Conservation (phyloP, 2,797 vertebrate species). For the Chelmon rostratus region DNA sequence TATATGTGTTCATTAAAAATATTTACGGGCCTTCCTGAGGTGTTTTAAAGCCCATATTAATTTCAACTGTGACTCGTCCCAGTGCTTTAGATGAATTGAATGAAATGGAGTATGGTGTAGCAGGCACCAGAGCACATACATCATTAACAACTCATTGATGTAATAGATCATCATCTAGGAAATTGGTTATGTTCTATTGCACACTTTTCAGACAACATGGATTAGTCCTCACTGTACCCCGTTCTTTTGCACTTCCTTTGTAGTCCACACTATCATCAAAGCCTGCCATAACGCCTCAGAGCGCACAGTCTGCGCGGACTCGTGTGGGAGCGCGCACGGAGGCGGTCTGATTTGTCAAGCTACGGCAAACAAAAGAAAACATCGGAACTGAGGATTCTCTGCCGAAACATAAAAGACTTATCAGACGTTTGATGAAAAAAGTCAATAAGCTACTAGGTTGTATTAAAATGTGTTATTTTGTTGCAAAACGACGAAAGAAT, state of each 20-base stretch:
- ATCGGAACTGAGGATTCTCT: conserved; percentile 24
- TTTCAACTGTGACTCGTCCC: background rate
- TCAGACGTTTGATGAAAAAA: too few relatives aligned
- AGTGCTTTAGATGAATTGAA: background rate
- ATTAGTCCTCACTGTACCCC: background rate
- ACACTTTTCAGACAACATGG: conserved; percentile 7
- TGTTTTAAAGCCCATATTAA: background rate
- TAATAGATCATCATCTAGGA: background rate
- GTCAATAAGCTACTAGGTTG: rapidly evolving
- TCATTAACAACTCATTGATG: background rate
- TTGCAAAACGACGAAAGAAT: background rate
- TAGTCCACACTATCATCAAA: conserved; percentile 61
- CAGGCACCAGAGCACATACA: background rate
- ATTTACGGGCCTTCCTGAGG: background rate
- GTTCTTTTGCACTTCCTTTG: conserved; percentile 62
- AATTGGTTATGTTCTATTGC: background rate
- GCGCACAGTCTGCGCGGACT: conserved; percentile 60
- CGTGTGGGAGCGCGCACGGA: conserved; percentile 72
- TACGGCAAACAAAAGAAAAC: background rate
- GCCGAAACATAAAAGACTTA: conserved; percentile 2
- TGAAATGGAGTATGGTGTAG: background rate
- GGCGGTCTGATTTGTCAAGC: conserved; percentile 69
- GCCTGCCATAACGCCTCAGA: conserved; percentile 47
- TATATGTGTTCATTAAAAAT: too few relatives aligned
- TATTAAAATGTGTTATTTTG: background rate